Evolutionary conservation across 2,797 vertebrate genomes (phyloP).

Genomic region (Petrocephalus schoutedeni): DNA sequence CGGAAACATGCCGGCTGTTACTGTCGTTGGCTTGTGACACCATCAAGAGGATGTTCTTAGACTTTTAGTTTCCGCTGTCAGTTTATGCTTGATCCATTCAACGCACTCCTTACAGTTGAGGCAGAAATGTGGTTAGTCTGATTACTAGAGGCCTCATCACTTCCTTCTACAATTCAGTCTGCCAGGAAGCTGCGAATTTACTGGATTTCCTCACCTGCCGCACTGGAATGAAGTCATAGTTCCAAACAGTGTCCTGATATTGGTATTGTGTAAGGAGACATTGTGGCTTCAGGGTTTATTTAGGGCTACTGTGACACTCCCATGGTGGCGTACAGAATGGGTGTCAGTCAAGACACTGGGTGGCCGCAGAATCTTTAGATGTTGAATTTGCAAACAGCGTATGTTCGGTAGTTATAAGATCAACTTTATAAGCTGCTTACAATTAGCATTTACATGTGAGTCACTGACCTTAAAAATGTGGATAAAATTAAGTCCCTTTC

Average conservation of each 20-base stretch:
- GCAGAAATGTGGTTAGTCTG: background rate
- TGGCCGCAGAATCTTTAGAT: background rate
- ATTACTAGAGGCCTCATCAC: background rate
- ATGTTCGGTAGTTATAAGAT: background rate
- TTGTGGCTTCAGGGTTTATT: background rate
- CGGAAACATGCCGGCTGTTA: constrained; percentile 49
- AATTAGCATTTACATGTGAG: background rate
- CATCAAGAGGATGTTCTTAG: constrained; percentile 39
- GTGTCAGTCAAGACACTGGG: background rate
- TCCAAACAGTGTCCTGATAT: background rate
- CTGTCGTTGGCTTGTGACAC: constrained; percentile 45
- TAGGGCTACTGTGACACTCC: background rate
- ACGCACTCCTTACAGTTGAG: background rate
- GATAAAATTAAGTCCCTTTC: background rate
- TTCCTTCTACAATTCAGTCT: background rate
- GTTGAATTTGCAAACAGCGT: background rate
- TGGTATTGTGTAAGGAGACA: background rate
- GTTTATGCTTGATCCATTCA: constrained; percentile 16
- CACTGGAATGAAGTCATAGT: background rate
- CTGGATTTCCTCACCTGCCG: background rate
- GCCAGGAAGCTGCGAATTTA: background rate
- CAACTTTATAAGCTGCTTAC: background rate
- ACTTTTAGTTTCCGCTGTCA: constrained; percentile 31
- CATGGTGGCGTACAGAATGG: background rate
- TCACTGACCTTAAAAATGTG: background rate